phyloP scores from a whole-genome alignment of 2,113 vertebrate species.

The Strix aluco region DNA sequence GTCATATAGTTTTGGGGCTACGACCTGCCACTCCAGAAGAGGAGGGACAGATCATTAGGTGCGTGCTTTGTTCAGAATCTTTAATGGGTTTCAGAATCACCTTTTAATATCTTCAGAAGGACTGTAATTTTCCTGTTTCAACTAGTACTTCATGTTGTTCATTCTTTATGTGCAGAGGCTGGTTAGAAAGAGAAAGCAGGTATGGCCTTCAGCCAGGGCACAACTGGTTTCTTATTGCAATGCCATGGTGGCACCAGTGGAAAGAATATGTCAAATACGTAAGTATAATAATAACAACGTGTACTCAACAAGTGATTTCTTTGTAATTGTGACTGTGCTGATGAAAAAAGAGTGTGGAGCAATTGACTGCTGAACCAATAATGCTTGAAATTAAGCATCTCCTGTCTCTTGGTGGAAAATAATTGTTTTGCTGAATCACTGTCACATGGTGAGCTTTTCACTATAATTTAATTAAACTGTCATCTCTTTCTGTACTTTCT shows the following conservation, averaged over 20 bases:
- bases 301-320: not conserved
- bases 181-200: conserved; percentile 95
- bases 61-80: not conserved
- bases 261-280: conserved; percentile 98
- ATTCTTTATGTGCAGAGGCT: conserved; percentile 79
- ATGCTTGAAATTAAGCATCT: not conserved
- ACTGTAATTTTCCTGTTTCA: not conserved
- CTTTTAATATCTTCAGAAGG: not conserved
- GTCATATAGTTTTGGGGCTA: conserved; percentile 95
- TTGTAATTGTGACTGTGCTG: not conserved
- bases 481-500: not conserved
- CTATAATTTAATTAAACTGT: not conserved
- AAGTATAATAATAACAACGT: conserved; percentile 68
- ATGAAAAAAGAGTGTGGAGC: not conserved
- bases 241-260: conserved; percentile 98
- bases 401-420: not conserved
- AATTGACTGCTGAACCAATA: not conserved
- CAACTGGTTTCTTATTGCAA: conserved; percentile 99
- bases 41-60: conserved; percentile 98
- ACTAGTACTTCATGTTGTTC: not conserved
- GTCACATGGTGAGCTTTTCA: not conserved
- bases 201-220: conserved; percentile 92
- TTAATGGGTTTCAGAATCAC: not conserved
- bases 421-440: conserved; percentile 11
- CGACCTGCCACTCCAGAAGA: conserved; percentile 93